Percentiles rank a stretch among this genome's conserved stretches.
phyloP scores from a whole-genome alignment of 1,140 invertebrate species.

The Fragariocoptes setiger region DNA sequence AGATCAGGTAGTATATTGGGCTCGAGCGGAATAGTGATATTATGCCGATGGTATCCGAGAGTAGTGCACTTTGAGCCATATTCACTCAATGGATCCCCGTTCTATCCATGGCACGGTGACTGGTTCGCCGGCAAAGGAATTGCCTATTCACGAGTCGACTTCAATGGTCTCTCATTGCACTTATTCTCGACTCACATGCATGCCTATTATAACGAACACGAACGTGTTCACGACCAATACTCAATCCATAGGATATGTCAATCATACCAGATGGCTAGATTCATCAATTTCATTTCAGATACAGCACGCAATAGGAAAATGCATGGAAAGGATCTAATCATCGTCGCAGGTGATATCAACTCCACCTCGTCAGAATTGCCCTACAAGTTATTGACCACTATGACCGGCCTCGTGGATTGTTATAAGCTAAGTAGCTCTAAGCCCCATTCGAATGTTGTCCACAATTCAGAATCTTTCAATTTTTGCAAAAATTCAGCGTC shows the following conservation, averaged over 20 bases:
- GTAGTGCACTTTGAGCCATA: constrained; percentile 8
- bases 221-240: constrained; percentile 8
- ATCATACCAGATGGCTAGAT: constrained; percentile 9
- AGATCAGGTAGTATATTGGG: constrained; percentile 7
- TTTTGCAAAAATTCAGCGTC: neutral
- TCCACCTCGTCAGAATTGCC: constrained; percentile 8
- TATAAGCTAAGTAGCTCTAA: neutral
- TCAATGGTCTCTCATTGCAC: constrained; percentile 5
- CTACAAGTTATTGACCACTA: constrained; percentile 5
- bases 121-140: constrained; percentile 10
- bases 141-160: constrained; percentile 6
- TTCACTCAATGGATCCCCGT: constrained; percentile 9
- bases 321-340: constrained; percentile 5
- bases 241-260: constrained; percentile 10
- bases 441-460: neutral
- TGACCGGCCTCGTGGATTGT: neutral
- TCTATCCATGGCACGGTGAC: constrained; percentile 8
- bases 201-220: constrained; percentile 9
- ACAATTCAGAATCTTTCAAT: neutral
- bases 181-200: constrained; percentile 10
- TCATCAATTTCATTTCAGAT: constrained; percentile 7
- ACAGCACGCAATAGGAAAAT: neutral
- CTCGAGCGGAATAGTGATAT: constrained; percentile 8
- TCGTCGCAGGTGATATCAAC: constrained; percentile 10
- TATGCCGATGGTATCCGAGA: constrained; percentile 7